Evolutionary conservation across 2,888 invertebrate genomes (phyloP).

Genomic region (Amphiduros pacificus): DNA sequence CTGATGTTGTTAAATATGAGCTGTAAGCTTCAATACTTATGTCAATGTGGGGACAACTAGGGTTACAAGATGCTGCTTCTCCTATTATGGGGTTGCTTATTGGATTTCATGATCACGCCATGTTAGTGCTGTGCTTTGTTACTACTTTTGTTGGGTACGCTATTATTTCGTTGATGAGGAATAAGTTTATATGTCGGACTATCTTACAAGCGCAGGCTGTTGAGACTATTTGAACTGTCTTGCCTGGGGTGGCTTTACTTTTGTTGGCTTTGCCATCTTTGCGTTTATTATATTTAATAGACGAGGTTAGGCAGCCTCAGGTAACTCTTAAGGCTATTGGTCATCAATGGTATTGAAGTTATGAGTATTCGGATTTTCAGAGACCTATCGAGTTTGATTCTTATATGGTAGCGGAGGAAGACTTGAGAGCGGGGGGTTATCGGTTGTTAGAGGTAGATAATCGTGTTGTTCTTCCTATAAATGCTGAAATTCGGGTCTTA

Average conservation of each 20-base stretch:
- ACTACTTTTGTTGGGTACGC: constrained; percentile 36
- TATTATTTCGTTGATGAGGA: constrained; percentile 25
- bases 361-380: constrained; percentile 50
- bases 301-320: constrained; percentile 38
- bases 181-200: constrained; percentile 26
- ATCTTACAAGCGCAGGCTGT: constrained; percentile 33
- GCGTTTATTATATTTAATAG: constrained; percentile 39
- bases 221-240: constrained; percentile 40
- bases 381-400: constrained; percentile 55
- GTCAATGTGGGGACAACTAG: constrained; percentile 37
- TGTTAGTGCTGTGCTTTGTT: constrained; percentile 40
- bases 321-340: constrained; percentile 52
- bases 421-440: constrained; percentile 39
- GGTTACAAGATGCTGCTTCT: constrained; percentile 43
- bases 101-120: constrained; percentile 47
- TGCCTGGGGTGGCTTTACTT: constrained; percentile 36
- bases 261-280: constrained; percentile 36
- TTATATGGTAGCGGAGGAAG: constrained; percentile 46
- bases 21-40: constrained; percentile 20
- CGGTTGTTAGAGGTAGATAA: constrained; percentile 56
- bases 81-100: constrained; percentile 42
- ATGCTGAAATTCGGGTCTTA: constrained; percentile 46
- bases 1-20: constrained; percentile 32
- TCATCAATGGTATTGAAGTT: constrained; percentile 58
- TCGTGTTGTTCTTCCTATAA: constrained; percentile 47